Conservation (phyloP, 2,888 invertebrate species). For the Strigamia transsilvanica region DNA sequence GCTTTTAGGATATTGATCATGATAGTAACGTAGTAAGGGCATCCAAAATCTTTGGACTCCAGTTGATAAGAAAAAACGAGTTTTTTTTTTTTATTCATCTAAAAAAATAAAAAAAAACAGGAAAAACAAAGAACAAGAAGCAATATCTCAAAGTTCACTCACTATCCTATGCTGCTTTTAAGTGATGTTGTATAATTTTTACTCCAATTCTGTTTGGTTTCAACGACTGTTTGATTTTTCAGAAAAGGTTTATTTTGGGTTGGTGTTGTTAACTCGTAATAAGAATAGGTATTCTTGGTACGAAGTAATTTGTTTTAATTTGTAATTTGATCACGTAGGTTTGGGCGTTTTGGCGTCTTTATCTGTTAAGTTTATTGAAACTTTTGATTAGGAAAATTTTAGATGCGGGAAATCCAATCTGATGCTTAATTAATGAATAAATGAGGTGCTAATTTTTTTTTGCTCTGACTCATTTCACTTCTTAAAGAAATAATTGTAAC, state of each 20-base stretch:
- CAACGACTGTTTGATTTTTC: background rate
- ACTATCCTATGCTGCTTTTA: background rate
- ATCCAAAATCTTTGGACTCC: constrained; percentile 6
- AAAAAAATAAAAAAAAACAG: background rate
- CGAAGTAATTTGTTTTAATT: constrained; percentile 1
- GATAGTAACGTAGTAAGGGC: constrained; percentile 3
- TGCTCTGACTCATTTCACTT: background rate
- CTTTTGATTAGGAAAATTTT: background rate
- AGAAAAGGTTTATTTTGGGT: background rate
- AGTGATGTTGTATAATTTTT: background rate
- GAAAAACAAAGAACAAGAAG: constrained; percentile 16
- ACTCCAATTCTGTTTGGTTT: background rate
- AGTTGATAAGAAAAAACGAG: background rate
- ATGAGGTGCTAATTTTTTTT: constrained; percentile 20
- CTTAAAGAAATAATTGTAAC: background rate
- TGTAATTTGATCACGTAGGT: background rate
- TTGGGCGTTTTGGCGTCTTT: background rate
- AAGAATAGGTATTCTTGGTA: too few relatives aligned
- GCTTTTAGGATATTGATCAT: constrained; percentile 26
- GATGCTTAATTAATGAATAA: constrained; percentile 30
- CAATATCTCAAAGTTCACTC: background rate
- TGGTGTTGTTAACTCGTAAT: background rate
- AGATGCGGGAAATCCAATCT: constrained; percentile 26
- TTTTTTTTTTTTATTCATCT: background rate
- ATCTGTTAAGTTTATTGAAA: constrained; percentile 17